Percentiles rank a stretch among this genome's conserved stretches.
Conservation (phyloP, 2,888 invertebrate species). For the Lasius fuliginosus region DNA sequence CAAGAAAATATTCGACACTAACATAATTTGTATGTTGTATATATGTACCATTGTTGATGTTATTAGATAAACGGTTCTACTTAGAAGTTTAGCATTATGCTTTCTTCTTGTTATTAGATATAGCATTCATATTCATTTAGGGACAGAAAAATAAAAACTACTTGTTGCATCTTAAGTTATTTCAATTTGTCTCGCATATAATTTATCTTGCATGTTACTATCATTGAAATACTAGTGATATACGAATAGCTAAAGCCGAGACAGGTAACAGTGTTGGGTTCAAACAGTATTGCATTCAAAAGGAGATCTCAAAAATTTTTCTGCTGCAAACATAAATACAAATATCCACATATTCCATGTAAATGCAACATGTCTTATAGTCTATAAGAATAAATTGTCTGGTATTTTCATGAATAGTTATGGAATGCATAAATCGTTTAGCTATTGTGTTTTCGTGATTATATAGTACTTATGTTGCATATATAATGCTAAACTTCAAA, state of each 20-base stretch:
- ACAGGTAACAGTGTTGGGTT: neutral
- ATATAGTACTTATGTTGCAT: constrained; percentile 57
- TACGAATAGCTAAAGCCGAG: neutral
- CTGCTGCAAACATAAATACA: neutral
- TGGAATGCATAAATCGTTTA: constrained; percentile 27
- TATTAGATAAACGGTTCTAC: constrained; percentile 30
- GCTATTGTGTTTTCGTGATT: constrained; percentile 22
- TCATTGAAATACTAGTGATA: neutral
- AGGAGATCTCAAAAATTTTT: neutral
- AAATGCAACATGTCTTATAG: constrained; percentile 18
- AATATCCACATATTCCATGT: neutral
- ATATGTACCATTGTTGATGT: constrained; percentile 42
- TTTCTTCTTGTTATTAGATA: constrained; percentile 29
- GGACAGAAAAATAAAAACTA: neutral
- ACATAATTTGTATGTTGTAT: constrained; percentile 31
- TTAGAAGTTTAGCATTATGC: constrained; percentile 51
- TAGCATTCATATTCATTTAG: neutral
- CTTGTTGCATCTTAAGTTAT: constrained; percentile 9
- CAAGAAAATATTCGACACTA: constrained; percentile 31
- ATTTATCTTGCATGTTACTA: constrained; percentile 28
- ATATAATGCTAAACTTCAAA: constrained; percentile 51
- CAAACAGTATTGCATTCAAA: constrained; percentile 27
- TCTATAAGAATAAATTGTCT: constrained; percentile 20
- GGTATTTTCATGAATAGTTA: neutral
- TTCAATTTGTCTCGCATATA: neutral